A percentile compares a stretch with the other conserved stretches of the same genome.
Evolutionary conservation across 2,113 vertebrate genomes (phyloP).

Genomic region (Glaucomys volans): DNA sequence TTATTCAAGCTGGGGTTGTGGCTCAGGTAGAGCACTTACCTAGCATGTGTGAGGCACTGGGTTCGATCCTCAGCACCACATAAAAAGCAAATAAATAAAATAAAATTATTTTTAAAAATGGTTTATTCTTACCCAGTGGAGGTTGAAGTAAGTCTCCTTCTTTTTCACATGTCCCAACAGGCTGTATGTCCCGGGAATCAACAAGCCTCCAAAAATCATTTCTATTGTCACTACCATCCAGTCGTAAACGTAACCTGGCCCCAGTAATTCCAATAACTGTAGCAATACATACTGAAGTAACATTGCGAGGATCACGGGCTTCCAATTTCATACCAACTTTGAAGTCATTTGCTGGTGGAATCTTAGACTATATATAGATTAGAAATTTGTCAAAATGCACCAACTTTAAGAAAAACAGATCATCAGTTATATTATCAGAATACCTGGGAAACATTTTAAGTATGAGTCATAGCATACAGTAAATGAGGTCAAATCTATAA

Average conservation of each 20-base stretch:
- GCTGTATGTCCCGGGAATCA: conserved; percentile 97
- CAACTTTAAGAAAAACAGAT: conserved; percentile 51
- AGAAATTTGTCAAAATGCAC: conserved; percentile 60
- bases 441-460: conserved; percentile 44
- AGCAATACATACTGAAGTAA: conserved; percentile 95
- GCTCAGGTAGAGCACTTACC: no score
- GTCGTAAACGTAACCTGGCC: conserved; percentile 92
- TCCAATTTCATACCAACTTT: conserved; percentile 98
- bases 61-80: no score
- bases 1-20: conserved; percentile 28
- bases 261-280: conserved; percentile 95
- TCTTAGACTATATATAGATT: conserved; percentile 89
- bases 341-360: conserved; percentile 96
- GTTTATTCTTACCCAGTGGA: conserved; percentile 91
- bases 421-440: conserved; percentile 26
- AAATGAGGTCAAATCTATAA: background rate
- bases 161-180: conserved; percentile 96
- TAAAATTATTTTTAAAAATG: conserved; percentile 58
- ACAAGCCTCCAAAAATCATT: conserved; percentile 99
- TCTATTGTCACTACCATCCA: conserved; percentile 97
- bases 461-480: conserved; percentile 2
- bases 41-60: no score
- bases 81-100: no score
- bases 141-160: conserved; percentile 97
- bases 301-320: conserved; percentile 94